Base-by-base conservation (phyloP, 1,140 invertebrate genomes). In the Heliconius melpomene region DNA sequence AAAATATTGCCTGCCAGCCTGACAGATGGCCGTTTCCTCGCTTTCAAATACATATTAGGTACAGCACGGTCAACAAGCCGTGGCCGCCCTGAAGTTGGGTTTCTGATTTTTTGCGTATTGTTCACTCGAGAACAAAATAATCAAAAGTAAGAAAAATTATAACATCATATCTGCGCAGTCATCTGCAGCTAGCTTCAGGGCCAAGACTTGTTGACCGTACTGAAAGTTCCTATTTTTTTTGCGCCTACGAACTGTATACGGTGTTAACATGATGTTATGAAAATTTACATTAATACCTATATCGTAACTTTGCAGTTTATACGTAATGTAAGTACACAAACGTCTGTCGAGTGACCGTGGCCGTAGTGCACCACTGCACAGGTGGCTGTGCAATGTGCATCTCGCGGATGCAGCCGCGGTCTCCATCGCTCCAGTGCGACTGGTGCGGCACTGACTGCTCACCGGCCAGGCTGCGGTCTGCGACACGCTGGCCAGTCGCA, bases 371-470 rank as follows among this genome's bases (percentile, higher is more conserved):
- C 76, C 74, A 74, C 74, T 46, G 82, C 72, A 70, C 75, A 83
- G 73, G 77, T 85, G 88, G 82, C 84, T 85, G 79, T 86, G 84
- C 82, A 79, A 72, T 50, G 77, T 81, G 84, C 91, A 88, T 89
- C 87, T 90, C 83, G 85, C 85, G 87, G 87, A 88, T 90, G 87
- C 89, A 85, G 85, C 84, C 82, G 84, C 85, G 85, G 83, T 83
- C 83, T 85, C 84, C 88, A 86, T 79, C 84, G 84, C 83, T 85
- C 81, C 80, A 83, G 79, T 83, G 85, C 83, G 86, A 85, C 84
- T 86, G 79, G 84, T 80, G 84, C 77, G 77, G 32, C 78, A 79
- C 78, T 80, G 13, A 66, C 60, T 66, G 60, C 23, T 72, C 71
- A 72, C 32, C 20, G 36, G 32, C 29, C 71, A 40, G 29, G 71